Evolutionary conservation across 2,797 vertebrate species (phyloP).

Genomic region (Moxostoma hubbsi): DNA sequence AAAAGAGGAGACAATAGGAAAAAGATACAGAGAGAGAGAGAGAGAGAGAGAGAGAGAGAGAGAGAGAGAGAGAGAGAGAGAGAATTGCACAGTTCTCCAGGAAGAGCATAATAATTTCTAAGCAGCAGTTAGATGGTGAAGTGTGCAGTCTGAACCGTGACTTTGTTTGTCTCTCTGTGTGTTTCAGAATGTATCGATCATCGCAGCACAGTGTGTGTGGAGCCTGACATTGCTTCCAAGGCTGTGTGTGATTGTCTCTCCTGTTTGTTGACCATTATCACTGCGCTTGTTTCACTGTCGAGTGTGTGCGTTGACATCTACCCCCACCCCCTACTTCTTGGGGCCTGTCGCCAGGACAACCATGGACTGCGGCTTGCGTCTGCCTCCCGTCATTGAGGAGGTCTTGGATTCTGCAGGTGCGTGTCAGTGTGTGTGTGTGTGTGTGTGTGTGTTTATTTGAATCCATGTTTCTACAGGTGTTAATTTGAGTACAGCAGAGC

Average conservation of each 20-base stretch:
- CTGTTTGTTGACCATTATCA: conserved; percentile 31
- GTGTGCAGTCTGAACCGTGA: conserved; percentile 21
- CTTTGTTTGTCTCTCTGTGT: conserved; percentile 30
- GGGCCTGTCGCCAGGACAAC: conserved; percentile 53
- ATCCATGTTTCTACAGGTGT: conserved; percentile 13
- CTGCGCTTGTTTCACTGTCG: conserved; percentile 47
- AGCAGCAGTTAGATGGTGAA: conserved; percentile 17
- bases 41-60: conserved; percentile 27
- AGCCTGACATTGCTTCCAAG: conserved; percentile 48
- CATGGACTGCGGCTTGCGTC: conserved; percentile 78
- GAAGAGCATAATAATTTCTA: not conserved
- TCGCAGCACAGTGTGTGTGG: conserved; percentile 48
- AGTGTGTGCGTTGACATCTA: conserved; percentile 42
- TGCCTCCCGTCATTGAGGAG: conserved; percentile 81
- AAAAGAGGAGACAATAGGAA: conserved; percentile 8
- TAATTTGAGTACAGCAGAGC: not conserved
- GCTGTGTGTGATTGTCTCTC: conserved; percentile 28
- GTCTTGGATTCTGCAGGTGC: conserved; percentile 75
- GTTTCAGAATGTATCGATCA: conserved; percentile 51
- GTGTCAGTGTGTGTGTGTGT: conserved; percentile 54
- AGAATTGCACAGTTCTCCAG: not conserved
- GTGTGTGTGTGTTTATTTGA: conserved; percentile 37
- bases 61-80: conserved; percentile 20
- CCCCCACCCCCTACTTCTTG: conserved; percentile 8
- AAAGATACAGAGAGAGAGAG: conserved; percentile 2